phyloP scores from a whole-genome alignment of 2,797 vertebrate genomes.

The Chiloscyllium punctatum region DNA sequence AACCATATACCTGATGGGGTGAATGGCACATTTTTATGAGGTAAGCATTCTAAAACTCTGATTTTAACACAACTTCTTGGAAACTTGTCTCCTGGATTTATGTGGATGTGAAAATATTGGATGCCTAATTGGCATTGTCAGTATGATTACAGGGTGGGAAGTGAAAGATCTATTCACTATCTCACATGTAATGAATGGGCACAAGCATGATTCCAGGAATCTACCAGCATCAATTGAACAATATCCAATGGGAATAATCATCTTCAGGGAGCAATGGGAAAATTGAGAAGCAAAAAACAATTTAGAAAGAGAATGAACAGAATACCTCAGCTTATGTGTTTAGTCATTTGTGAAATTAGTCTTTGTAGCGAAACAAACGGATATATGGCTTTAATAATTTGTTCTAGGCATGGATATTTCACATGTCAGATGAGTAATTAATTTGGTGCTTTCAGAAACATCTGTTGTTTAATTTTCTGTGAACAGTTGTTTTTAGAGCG shows the following conservation, averaged over 20 bases:
- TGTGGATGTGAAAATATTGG: neutral
- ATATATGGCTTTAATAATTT: neutral
- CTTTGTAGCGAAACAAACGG: neutral
- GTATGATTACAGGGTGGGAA: neutral
- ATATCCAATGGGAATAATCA: neutral
- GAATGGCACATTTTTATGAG: neutral
- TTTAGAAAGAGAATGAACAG: neutral
- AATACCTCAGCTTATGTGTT: conserved; percentile 12
- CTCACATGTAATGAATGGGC: neutral
- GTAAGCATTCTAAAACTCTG: neutral
- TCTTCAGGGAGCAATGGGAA: neutral
- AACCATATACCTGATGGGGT: neutral
- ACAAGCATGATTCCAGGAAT: too few relatives aligned
- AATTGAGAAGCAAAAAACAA: neutral
- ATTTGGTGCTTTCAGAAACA: conserved; percentile 2
- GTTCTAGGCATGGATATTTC: neutral
- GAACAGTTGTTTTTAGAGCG: neutral
- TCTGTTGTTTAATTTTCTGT: neutral
- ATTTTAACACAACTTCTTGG: neutral
- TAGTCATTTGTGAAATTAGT: conserved; percentile 22
- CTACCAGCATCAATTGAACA: neutral
- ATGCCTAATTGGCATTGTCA: neutral
- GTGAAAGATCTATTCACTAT: neutral
- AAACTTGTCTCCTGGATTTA: neutral
- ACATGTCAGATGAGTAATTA: neutral